Evolutionary conservation across 2,113 vertebrate species (phyloP).

Genomic region (Phodopus roborovskii): DNA sequence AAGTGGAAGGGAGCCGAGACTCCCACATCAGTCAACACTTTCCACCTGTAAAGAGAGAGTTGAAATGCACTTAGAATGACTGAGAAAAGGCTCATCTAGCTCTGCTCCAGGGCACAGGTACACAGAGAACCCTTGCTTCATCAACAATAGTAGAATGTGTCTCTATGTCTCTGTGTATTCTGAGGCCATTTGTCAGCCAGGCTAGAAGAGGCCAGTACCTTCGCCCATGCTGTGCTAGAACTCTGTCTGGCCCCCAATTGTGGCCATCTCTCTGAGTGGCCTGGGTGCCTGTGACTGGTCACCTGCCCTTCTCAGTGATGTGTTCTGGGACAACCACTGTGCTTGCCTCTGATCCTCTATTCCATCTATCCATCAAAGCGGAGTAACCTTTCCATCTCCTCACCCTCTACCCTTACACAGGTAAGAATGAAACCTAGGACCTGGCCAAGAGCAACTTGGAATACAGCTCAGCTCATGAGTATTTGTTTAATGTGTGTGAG

Average conservation of each 20-base stretch:
- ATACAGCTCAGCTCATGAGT: background rate
- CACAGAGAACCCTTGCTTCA: background rate
- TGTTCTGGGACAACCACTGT: background rate
- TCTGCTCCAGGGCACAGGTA: background rate
- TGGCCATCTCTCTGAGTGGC: background rate
- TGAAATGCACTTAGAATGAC: background rate
- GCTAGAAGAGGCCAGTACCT: background rate
- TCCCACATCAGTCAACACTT: background rate
- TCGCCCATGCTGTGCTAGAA: background rate
- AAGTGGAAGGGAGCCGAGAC: background rate
- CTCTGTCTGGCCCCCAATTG: background rate
- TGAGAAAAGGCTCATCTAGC: background rate
- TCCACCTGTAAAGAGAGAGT: background rate
- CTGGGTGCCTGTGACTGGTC: background rate
- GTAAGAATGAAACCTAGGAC: background rate
- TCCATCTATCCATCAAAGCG: background rate
- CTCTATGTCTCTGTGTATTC: background rate
- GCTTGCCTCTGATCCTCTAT: background rate
- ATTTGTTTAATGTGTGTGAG: background rate
- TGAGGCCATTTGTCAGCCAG: background rate
- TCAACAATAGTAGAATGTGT: background rate
- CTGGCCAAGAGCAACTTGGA: background rate
- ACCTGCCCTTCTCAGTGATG: background rate
- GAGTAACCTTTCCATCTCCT: background rate
- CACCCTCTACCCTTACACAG: background rate